A percentile compares a stretch with the other conserved stretches of the same genome.
phyloP scores from a whole-genome alignment of 2,797 vertebrate genomes.

The Halcyon smyrnensis region DNA sequence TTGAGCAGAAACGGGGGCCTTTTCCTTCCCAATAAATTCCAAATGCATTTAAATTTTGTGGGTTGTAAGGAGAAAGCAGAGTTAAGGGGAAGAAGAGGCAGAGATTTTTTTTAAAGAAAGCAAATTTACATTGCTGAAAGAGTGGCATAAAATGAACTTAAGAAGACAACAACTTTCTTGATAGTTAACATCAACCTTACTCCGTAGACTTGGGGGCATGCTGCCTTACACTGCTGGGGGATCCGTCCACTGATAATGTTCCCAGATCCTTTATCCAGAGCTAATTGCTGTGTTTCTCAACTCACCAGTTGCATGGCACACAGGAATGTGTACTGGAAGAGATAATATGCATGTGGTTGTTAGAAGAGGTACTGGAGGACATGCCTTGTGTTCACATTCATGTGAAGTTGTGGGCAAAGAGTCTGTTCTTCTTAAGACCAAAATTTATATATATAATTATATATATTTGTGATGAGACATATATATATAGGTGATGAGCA shows the following conservation, averaged over 20 bases:
- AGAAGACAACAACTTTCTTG: not conserved
- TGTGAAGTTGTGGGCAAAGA: not conserved
- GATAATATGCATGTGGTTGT: not conserved
- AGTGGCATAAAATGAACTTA: not conserved
- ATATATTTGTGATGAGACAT: not conserved
- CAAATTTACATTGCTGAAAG: not conserved
- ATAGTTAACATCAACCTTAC: not conserved
- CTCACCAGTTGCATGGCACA: not conserved
- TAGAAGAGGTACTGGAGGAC: not conserved
- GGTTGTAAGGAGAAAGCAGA: not conserved
- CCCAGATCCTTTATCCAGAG: not conserved
- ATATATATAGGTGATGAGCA: not conserved
- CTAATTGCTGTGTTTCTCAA: not conserved
- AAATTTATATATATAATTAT: not conserved
- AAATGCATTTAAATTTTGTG: not conserved
- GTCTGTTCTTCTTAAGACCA: not conserved
- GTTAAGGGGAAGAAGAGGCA: not conserved
- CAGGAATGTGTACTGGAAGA: not conserved
- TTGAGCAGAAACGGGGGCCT: not conserved
- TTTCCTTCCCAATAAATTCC: not conserved
- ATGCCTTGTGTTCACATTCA: not conserved
- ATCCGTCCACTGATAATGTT: rapidly evolving
- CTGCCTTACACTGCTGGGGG: not conserved
- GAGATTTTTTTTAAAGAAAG: not conserved
- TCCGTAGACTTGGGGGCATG: not conserved